Evolutionary conservation across 30 jellyfish, hydroid and myxozoan genomes (phyloP).

Genomic region (Hydractinia echinata): DNA sequence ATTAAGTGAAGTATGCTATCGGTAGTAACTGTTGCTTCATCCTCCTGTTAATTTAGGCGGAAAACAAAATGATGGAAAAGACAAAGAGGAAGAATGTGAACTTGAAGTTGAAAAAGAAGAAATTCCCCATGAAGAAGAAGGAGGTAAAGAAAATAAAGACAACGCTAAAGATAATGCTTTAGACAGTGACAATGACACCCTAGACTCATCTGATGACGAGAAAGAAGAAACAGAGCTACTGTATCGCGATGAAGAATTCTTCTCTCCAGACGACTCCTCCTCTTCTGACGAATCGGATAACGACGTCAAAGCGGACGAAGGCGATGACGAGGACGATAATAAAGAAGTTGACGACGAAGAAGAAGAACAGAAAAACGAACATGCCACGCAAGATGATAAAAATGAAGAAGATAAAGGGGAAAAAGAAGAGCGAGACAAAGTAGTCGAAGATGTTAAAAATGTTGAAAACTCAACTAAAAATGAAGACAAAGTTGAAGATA

Average conservation of each 20-base stretch:
- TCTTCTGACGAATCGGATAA: background rate
- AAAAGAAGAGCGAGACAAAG: background rate
- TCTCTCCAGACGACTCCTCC: background rate
- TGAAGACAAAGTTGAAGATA: background rate
- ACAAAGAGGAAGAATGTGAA: background rate
- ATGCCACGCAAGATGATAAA: background rate
- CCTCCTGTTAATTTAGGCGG: constrained; percentile 26
- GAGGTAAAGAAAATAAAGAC: constrained; percentile 11
- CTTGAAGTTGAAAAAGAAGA: background rate
- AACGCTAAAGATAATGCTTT: constrained; percentile 28
- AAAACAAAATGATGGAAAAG: background rate
- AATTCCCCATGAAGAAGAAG: constrained; percentile 10
- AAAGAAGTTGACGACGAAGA: background rate
- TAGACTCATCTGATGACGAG: constrained; percentile 21
- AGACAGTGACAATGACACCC: constrained; percentile 21
- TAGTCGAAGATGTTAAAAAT: background rate
- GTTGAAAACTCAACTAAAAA: background rate
- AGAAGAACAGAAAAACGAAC: background rate
- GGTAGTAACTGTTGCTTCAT: no score
- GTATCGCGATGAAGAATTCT: constrained; percentile 31
- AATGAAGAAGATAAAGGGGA: background rate
- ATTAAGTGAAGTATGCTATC: background rate
- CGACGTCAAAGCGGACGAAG: background rate
- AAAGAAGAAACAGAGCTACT: constrained; percentile 6
- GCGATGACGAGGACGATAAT: background rate